Evolutionary conservation across 2,113 vertebrate genomes (phyloP).

Genomic region (Oxyura jamaicensis): DNA sequence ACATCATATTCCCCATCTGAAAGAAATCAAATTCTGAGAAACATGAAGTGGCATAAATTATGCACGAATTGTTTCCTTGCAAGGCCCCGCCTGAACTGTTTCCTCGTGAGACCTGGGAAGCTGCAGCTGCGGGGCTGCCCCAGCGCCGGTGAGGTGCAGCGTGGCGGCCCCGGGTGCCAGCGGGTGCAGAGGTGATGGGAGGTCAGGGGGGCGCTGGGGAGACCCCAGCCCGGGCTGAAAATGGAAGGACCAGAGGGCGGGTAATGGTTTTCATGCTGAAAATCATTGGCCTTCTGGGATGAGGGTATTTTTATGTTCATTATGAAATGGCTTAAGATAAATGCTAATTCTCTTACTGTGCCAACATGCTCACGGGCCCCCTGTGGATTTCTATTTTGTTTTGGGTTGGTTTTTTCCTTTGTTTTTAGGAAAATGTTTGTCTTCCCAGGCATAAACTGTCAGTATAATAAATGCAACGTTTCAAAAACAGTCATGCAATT

Average conservation of each 20-base stretch:
- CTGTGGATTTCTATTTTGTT: fast-evolving
- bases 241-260: not conserved
- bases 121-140: not conserved
- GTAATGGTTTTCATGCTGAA: not conserved
- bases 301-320: not conserved
- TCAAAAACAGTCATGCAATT: not conserved
- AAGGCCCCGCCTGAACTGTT: not conserved
- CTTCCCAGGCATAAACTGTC: not conserved
- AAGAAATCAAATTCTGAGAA: not conserved
- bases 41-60: not conserved
- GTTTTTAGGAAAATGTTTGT: not conserved
- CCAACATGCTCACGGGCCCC: not conserved
- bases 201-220: not conserved
- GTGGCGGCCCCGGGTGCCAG: too few species aligned
- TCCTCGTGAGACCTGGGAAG: not conserved
- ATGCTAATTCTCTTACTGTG: not conserved
- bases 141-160: too few species aligned
- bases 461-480: not conserved
- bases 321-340: not conserved
- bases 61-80: not conserved
- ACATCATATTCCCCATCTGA: not conserved
- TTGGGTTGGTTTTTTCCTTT: not conserved
- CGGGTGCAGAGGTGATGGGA: not conserved
- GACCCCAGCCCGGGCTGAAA: too few species aligned
- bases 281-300: not conserved